Conservation (phyloP, 2,797 vertebrate genomes). For the Phataginus tricuspis region DNA sequence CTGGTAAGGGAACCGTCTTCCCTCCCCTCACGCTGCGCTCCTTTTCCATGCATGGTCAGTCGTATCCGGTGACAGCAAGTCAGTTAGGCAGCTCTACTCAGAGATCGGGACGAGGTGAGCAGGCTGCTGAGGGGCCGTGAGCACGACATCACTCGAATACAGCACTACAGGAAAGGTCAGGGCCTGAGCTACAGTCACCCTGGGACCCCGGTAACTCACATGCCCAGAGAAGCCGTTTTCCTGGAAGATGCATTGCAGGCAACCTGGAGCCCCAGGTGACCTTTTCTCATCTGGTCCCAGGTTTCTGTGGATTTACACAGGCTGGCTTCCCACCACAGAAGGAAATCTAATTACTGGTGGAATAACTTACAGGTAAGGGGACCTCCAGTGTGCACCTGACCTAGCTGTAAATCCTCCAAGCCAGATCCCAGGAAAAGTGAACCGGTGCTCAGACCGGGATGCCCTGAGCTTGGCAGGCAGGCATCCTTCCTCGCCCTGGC, state of each 20-base stretch:
- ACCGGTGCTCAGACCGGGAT: background rate
- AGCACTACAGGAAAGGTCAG: slow-evolving; percentile 58
- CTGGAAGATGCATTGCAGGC: slow-evolving; percentile 77
- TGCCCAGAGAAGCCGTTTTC: slow-evolving; percentile 78
- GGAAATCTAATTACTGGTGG: slow-evolving; percentile 78
- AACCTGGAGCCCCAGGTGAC: slow-evolving; percentile 62
- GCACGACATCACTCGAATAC: slow-evolving; percentile 73
- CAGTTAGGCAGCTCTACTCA: background rate
- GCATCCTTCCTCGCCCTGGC: background rate
- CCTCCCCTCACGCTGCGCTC: background rate
- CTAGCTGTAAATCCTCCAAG: slow-evolving; percentile 55
- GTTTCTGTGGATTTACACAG: slow-evolving; percentile 68
- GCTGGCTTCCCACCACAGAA: slow-evolving; percentile 64
- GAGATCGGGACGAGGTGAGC: background rate
- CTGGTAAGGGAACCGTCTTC: background rate
- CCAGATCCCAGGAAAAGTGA: background rate
- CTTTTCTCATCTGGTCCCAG: slow-evolving; percentile 70
- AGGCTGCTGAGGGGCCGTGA: background rate
- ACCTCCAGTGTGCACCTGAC: background rate
- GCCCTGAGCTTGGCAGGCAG: background rate
- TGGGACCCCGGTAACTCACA: slow-evolving; percentile 64
- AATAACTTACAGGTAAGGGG: slow-evolving; percentile 77
- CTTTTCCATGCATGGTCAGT: background rate
- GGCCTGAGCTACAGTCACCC: slow-evolving; percentile 66
- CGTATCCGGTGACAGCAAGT: background rate